Evolutionary conservation across 1,140 invertebrate species (phyloP).

Genomic region (Megathymus violae): DNA sequence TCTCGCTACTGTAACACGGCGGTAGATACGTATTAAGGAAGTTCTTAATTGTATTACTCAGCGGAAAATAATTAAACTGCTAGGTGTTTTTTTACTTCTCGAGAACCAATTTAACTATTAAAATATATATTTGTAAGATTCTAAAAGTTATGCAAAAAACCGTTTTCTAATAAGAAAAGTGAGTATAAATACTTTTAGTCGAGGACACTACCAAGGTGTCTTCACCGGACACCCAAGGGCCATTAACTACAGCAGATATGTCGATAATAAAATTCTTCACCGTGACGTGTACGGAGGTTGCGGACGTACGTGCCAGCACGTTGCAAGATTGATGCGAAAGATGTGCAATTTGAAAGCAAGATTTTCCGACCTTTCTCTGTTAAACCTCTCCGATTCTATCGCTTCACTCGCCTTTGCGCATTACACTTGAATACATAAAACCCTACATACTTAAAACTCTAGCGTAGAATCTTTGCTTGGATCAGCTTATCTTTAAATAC

Average conservation of each 20-base stretch:
- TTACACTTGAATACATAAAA: conserved; percentile 40
- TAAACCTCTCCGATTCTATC: conserved; percentile 18
- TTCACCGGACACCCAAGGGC: conserved; percentile 20
- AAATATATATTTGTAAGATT: conserved; percentile 22
- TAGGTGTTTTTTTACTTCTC: conserved; percentile 21
- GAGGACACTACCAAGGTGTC: conserved; percentile 16
- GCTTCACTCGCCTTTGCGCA: conserved; percentile 30
- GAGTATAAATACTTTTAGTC: conserved; percentile 4
- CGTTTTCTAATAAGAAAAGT: conserved; percentile 9
- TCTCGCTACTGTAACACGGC: too few relatives aligned
- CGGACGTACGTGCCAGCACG: conserved; percentile 19
- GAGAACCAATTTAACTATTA: conserved; percentile 22
- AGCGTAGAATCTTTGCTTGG: conserved; percentile 38
- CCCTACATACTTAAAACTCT: conserved; percentile 28
- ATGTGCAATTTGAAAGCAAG: conserved; percentile 17
- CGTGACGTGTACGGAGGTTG: conserved; percentile 6
- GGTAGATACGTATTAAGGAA: too few relatives aligned
- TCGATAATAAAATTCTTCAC: conserved; percentile 39
- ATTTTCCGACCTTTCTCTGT: conserved; percentile 16
- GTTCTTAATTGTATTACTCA: neutral
- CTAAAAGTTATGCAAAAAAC: conserved; percentile 14
- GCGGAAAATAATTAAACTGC: conserved; percentile 6
- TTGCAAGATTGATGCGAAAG: conserved; percentile 5
- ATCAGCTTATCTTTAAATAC: conserved; percentile 61
- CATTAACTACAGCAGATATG: conserved; percentile 25